Evolutionary conservation across 92 coral and sea anemone species (phyloP).

Genomic region (Heliopora coerulea): DNA sequence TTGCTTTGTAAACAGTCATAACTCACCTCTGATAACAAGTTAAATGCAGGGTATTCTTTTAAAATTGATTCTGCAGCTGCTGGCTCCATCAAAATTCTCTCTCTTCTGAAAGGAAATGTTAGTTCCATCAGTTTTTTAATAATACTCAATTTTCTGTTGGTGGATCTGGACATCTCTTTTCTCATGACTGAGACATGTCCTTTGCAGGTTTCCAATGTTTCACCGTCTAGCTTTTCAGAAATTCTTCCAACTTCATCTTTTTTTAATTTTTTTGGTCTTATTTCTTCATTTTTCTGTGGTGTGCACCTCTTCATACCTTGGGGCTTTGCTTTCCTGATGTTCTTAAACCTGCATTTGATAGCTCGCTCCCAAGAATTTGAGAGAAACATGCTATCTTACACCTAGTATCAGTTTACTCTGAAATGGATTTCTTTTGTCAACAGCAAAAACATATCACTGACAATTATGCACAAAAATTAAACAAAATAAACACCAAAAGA

Average conservation of each 20-base stretch:
- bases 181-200: conserved; percentile 38
- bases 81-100: conserved; percentile 18
- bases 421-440: no score
- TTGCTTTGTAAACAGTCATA: no score
- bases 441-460: no score
- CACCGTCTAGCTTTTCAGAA: conserved; percentile 45
- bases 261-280: conserved; percentile 1
- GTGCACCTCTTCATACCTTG: conserved; percentile 18
- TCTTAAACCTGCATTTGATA: conserved; percentile 54
- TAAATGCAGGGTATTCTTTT: conserved; percentile 43
- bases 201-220: conserved; percentile 46
- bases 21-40: conserved; percentile 40
- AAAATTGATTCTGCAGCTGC: conserved; percentile 5
- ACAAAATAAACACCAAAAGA: no score
- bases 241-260: not conserved
- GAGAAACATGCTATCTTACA: no score
- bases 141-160: conserved; percentile 32
- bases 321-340: conserved; percentile 49
- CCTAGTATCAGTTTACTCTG: no score
- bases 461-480: no score
- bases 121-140: conserved; percentile 41
- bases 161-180: conserved; percentile 35
- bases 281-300: not conserved
- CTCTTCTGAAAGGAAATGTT: conserved; percentile 41
- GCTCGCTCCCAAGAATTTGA: conserved; percentile 70